Percentiles rank a stretch among this genome's conserved stretches.
Evolutionary conservation across 2,888 invertebrate species (phyloP).

Genomic region (Limulus polyphemus): DNA sequence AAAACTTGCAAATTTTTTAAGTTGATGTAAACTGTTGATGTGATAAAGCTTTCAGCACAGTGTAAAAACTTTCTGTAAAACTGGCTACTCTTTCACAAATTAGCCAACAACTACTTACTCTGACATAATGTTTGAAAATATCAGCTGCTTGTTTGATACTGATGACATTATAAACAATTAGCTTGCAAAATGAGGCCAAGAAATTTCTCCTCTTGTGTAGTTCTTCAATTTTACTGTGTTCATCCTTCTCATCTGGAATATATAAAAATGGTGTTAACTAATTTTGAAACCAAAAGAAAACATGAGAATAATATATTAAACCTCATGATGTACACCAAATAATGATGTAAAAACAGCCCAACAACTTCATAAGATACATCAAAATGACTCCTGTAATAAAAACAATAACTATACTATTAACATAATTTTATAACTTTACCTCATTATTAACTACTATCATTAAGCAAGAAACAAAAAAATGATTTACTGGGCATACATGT

Average conservation of each 20-base stretch:
- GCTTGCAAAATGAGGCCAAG: slow-evolving; percentile 90
- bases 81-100: too few relatives aligned
- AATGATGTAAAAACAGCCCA: too few relatives aligned
- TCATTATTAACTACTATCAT: slow-evolving; percentile 32
- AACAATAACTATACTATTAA: too few relatives aligned
- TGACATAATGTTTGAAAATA: slow-evolving; percentile 94
- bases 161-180: slow-evolving; percentile 93
- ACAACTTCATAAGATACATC: too few relatives aligned
- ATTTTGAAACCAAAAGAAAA: too few relatives aligned
- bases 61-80: too few relatives aligned
- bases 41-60: too few relatives aligned
- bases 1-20: neutral
- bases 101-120: slow-evolving; percentile 44
- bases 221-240: slow-evolving; percentile 88
- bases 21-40: neutral
- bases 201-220: slow-evolving; percentile 91
- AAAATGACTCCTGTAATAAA: too few relatives aligned
- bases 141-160: slow-evolving; percentile 82
- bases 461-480: slow-evolving; percentile 3
- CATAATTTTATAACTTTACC: slow-evolving; percentile 15
- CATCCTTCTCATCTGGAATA: slow-evolving; percentile 70
- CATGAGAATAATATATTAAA: too few relatives aligned
- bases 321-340: too few relatives aligned
- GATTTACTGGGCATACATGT: too few relatives aligned
- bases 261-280: too few relatives aligned